Base-by-base conservation (phyloP, 2,888 invertebrate genomes). In the Cataglyphis albicans region DNA sequence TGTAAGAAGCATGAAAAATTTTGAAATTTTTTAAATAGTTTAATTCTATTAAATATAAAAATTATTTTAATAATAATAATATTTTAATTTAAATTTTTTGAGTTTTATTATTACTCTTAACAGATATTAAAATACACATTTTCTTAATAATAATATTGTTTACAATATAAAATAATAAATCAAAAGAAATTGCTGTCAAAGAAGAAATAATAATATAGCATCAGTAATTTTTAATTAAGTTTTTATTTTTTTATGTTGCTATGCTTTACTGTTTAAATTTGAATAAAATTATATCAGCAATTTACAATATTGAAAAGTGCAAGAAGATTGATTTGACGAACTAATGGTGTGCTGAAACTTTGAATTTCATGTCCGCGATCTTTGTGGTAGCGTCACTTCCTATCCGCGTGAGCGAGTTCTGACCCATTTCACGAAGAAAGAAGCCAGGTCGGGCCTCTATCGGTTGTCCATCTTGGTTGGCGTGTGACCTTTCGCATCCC, bases 401-500 rank as follows among this genome's bases (percentile, higher is more conserved):
- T 89, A 85, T 83, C 82, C 85, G 85, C 87, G 74, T 85, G 81
- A 90, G 67, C 82, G 75, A 67, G 74, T 80, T 86, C 87, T 91
- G 91, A 90, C 92, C 92, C 88, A 92, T 92, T 91, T 92, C 80
- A 81, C 81, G 80, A 86, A 84, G 89, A 90, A 91, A 90, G 90
- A 91, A 91, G 90, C 90, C 88, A 89, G 91, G 91, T 91, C 90
- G 91, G 80, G 88, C 86, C 90, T 89, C 90, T 93, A 93, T 93
- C 93, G 91, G 92, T 90, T 91, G 90, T 90, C 92, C 90, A 92
- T 92, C 92, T 90, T 90, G 82, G 85, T 88, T 92, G 89, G 91
- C 92, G 91, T 93, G 91, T 92, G 92, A 93, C 92, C 93, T 93
- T 93, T 92, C 86, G 89, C 89, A 92, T 91, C 90, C 91, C 84